Percentiles rank a stretch among this genome's conserved stretches.
Evolutionary conservation across 2,888 invertebrate genomes (phyloP).

Genomic region (Meliscaeva auricollis): DNA sequence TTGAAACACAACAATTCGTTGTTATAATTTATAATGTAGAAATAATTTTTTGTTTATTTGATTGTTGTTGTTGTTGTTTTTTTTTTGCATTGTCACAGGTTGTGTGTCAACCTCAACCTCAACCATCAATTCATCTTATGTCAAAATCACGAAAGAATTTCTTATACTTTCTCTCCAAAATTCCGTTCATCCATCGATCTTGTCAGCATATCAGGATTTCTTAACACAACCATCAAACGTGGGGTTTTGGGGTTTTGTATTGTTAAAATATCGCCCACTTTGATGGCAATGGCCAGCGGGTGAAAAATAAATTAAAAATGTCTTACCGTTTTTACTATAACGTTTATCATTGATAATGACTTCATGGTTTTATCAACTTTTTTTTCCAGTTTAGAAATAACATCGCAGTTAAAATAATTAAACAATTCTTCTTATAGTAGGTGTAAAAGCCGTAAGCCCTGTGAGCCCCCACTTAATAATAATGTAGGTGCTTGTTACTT

Average conservation of each 20-base stretch:
- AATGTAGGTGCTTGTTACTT: background rate
- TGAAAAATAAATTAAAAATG: slow-evolving; percentile 27
- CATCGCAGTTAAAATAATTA: slow-evolving; percentile 34
- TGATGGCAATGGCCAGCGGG: background rate
- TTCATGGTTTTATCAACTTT: slow-evolving; percentile 32
- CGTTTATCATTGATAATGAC: slow-evolving; percentile 34
- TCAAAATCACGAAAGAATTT: slow-evolving; percentile 9
- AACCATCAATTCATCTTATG: slow-evolving; percentile 20
- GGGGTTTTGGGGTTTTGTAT: background rate
- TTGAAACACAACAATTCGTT: slow-evolving; percentile 1
- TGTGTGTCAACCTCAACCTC: slow-evolving; percentile 1
- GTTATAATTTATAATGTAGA: background rate
- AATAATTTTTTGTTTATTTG: background rate
- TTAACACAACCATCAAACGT: background rate
- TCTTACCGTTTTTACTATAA: slow-evolving; percentile 1
- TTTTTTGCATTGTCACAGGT: background rate
- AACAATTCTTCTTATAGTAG: slow-evolving; percentile 9
- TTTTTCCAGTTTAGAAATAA: slow-evolving; percentile 11
- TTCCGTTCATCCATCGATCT: slow-evolving; percentile 12
- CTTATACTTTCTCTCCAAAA: background rate
- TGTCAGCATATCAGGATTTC: slow-evolving; percentile 9
- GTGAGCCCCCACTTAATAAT: background rate
- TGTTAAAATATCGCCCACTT: slow-evolving; percentile 4
- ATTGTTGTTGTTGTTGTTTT: background rate
- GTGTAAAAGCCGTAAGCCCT: slow-evolving; percentile 17